A percentile compares a stretch with the other conserved stretches of the same genome.
Conservation (phyloP, 2,797 vertebrate species). For the Semaprochilodus insignis region DNA sequence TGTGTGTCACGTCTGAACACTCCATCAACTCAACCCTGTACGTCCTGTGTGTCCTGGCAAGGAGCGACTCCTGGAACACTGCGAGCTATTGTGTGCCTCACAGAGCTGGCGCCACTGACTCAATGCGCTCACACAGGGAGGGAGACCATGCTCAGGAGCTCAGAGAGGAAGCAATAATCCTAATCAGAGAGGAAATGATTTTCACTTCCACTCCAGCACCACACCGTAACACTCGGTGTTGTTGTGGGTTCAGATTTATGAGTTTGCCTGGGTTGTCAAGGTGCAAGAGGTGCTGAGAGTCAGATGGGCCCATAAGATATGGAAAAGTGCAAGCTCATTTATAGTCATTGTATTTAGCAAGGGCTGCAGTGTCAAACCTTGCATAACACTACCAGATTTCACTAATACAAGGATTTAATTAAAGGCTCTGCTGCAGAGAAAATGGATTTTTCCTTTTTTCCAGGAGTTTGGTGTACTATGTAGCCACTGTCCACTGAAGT, state of each 20-base stretch:
- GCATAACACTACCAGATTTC: neutral
- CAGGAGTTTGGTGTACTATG: too few relatives aligned
- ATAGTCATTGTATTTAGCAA: neutral
- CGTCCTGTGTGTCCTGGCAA: conserved; percentile 35
- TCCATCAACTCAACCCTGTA: conserved; percentile 27
- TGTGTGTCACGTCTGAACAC: conserved; percentile 23
- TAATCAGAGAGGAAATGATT: conserved; percentile 63
- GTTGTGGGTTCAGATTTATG: neutral
- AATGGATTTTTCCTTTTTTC: too few relatives aligned
- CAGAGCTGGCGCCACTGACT: conserved; percentile 51
- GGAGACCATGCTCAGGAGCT: conserved; percentile 52
- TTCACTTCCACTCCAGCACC: conserved; percentile 42
- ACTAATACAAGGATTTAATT: neutral
- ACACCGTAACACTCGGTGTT: neutral
- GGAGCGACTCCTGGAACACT: conserved; percentile 55
- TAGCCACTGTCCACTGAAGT: too few relatives aligned
- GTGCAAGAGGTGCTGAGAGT: neutral
- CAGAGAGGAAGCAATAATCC: conserved; percentile 68
- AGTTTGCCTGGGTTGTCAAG: neutral
- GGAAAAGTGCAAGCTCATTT: neutral
- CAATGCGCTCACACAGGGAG: conserved; percentile 62
- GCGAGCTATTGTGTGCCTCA: conserved; percentile 62
- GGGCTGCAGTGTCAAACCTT: neutral
- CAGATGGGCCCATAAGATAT: neutral
- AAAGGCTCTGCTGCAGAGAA: neutral